Conservation (phyloP, 2,113 vertebrate genomes). For the Dasyurus viverrinus region DNA sequence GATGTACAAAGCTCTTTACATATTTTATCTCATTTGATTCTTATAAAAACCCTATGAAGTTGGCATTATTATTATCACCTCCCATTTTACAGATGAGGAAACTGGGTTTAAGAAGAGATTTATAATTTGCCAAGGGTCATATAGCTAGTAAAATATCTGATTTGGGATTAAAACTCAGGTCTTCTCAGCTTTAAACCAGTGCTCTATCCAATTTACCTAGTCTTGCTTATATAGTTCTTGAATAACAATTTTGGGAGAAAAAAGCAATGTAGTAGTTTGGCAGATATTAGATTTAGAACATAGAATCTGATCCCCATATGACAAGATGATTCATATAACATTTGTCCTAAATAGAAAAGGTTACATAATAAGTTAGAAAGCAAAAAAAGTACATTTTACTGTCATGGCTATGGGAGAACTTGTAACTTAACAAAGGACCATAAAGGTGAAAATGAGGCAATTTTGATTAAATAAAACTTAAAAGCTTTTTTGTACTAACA, state of each 20-base stretch:
- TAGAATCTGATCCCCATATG: neutral
- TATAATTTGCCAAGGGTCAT: neutral
- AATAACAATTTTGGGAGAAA: neutral
- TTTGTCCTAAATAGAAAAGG: neutral
- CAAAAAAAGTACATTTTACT: neutral
- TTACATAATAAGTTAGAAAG: neutral
- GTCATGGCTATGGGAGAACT: neutral
- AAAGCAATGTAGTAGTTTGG: neutral
- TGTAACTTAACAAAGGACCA: neutral
- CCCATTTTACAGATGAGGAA: neutral
- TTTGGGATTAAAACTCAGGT: neutral
- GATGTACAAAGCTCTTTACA: neutral
- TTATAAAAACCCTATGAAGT: neutral
- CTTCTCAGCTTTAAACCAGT: neutral
- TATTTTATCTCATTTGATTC: neutral
- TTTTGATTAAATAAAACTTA: neutral
- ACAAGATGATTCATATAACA: neutral
- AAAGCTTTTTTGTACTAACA: neutral
- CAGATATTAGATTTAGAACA: neutral
- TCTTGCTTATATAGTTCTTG: neutral
- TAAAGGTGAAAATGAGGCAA: neutral
- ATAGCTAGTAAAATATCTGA: neutral
- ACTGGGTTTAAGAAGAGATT: neutral
- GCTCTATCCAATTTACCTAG: neutral
- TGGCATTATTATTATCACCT: neutral